Base-by-base conservation (phyloP, 1,140 invertebrate species). In the Leptinotarsa texana region DNA sequence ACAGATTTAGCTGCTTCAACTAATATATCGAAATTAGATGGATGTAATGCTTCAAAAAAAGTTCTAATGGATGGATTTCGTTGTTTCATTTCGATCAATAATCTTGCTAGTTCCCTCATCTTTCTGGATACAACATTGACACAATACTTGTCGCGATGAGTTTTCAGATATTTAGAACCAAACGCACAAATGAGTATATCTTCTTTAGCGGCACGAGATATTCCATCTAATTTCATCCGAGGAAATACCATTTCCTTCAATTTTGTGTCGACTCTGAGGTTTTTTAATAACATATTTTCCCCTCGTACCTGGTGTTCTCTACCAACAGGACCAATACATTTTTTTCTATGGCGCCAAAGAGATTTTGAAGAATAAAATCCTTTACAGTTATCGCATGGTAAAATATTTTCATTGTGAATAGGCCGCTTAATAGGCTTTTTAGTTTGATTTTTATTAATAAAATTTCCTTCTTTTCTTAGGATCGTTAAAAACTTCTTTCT, bases 81-180 rank as follows among this genome's bases (percentile, higher is more conserved):
- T 67, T 75, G 68, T 74, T 74, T 79, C 21, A 79, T 17, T 73
- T 73, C 76, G 17, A 75, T 13, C n/a, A 79, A 63, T 22, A 80
- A 27, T 75, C 74, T 80, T 17, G 78, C 57, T 8, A 80, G 63
- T 68, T 80, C 79, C 57, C 77, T 77, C 73, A 79, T 80, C 69
- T 80, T 80, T 62, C 75, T 75, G 1, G 68, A 72, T 15, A 48
- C 42, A 21, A 79, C 76, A 72, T 72, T 72, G 17, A 77, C 69
- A 27, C 73, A 77, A 62, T 78, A 75, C 70, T 78, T 76, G 13
- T 78, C 78, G 62, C 78, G 62, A 27, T 79, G 77, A 4, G 42
- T 72, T 18, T 79, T 76, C 42, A 78, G 47, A 33, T 79, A 79
- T 33, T 70, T 51, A 6, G 62, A 66, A 62, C 74, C 78, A 74